Percentiles rank a stretch among this genome's conserved stretches.
These are phyloP conservation scores for human DNA, from an alignment of 2,113 vertebrate genomes.

Conservation along the genomic window GRCh38 chr14:22402501-22403000, in stretches of 20 bases:
- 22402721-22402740: not conserved
- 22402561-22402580: not conserved
- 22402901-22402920: not conserved
- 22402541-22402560: not conserved
- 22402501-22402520: not conserved
- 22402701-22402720: not conserved
- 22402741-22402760: not conserved
- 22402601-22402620: constrained; percentile 8
- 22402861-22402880: no score
- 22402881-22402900: not conserved
- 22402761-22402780: not conserved
- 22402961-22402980: constrained; percentile 2
- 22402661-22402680: not conserved
- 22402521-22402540: not conserved
- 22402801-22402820: not conserved
- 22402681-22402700: not conserved
- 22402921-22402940: constrained; percentile 45
- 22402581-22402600: not conserved
- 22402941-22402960: not conserved
- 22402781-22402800: not conserved
- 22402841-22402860: not conserved
- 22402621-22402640: not conserved
- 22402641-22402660: constrained; percentile 14
- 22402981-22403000: not conserved
- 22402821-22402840: not conserved